These are phyloP conservation scores for Poicephalus gulielmi DNA, from an alignment of 2,113 vertebrate species.

Conservation along the genomic window DNA sequence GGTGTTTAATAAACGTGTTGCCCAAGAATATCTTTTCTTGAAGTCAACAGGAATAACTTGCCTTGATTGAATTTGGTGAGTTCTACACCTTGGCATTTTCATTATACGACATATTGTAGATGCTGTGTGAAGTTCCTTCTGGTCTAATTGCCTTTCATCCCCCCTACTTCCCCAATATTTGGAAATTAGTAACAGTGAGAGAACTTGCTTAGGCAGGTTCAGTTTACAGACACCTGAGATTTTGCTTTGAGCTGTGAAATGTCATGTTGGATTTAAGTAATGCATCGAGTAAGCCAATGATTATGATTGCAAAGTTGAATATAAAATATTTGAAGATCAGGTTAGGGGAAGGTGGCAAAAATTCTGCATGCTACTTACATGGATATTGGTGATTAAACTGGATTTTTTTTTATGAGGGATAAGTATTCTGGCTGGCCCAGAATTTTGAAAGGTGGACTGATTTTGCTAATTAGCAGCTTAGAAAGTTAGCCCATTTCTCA, in stretches of 20 bases:
- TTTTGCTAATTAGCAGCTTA: neutral
- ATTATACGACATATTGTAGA: neutral
- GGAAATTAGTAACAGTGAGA: neutral
- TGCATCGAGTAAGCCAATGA: neutral
- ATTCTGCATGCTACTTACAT: neutral
- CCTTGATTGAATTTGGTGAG: neutral
- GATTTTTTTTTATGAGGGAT: conserved; percentile 23
- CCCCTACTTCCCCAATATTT: neutral
- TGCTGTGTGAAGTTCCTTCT: neutral
- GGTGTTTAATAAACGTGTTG: neutral
- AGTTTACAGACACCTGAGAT: neutral
- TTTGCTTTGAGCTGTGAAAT: neutral
- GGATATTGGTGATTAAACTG: neutral
- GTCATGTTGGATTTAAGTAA: neutral
- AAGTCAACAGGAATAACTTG: neutral
- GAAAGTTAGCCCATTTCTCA: neutral
- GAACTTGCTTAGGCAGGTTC: neutral
- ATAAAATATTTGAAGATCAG: neutral
- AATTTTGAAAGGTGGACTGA: neutral
- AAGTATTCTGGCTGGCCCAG: neutral
- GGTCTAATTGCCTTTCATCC: neutral
- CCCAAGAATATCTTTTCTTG: neutral
- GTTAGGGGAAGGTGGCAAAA: neutral
- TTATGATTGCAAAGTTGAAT: neutral
- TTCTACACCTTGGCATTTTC: neutral